Percentiles rank a stretch among this genome's conserved stretches.
phyloP scores from a whole-genome alignment of 2,888 invertebrate species.

The Oscheius sp. region DNA sequence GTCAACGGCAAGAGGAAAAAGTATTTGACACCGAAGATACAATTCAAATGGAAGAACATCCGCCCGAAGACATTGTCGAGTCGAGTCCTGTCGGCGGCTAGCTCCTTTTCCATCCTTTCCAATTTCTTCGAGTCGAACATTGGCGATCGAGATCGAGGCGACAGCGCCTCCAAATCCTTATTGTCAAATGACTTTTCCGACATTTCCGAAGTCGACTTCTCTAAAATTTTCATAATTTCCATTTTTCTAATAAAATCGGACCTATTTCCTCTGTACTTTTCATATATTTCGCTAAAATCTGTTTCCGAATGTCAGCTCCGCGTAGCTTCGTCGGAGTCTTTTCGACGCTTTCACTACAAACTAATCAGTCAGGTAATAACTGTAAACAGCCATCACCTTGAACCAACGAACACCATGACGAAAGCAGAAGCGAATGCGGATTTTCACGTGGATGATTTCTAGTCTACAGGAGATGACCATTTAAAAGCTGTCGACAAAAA shows the following conservation, averaged over 20 bases:
- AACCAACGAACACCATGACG: too few relatives aligned
- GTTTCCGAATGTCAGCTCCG: background rate
- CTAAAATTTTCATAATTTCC: too few relatives aligned
- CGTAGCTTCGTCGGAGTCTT: background rate
- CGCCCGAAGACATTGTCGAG: background rate
- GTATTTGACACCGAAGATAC: conserved; percentile 13
- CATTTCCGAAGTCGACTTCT: background rate
- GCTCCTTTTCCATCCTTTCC: conserved; percentile 22
- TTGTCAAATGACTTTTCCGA: conserved; percentile 27
- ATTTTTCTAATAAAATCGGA: background rate
- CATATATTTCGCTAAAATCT: conserved; percentile 10
- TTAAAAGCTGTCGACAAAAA: too few relatives aligned
- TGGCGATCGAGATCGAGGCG: conserved; percentile 2
- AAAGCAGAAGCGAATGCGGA: too few relatives aligned
- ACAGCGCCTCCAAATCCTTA: background rate
- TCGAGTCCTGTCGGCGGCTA: background rate
- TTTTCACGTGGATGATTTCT: too few relatives aligned
- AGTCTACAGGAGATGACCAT: too few relatives aligned
- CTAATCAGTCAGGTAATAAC: too few relatives aligned
- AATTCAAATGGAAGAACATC: conserved; percentile 13
- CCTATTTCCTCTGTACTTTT: background rate
- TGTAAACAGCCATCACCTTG: too few relatives aligned
- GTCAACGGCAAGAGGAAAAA: background rate
- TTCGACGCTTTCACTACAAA: too few relatives aligned
- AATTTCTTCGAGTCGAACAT: conserved; percentile 23